A percentile compares a stretch with the other conserved stretches of the same genome.
Conservation (phyloP, 2,113 vertebrate genomes). For the Lophura nycthemera region DNA sequence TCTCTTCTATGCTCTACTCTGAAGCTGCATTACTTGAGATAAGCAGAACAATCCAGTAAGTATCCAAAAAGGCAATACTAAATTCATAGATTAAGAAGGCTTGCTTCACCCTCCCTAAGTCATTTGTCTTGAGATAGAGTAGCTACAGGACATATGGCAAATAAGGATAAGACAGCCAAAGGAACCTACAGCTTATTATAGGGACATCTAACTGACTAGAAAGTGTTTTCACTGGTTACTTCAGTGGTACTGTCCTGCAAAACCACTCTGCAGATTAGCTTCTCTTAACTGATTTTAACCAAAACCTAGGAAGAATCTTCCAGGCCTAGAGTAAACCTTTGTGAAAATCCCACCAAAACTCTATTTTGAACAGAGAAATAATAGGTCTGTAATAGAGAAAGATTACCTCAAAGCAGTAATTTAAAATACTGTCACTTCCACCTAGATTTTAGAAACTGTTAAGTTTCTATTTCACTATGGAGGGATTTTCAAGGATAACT, state of each 20-base stretch:
- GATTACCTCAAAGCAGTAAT: not conserved
- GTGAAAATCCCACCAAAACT: not conserved
- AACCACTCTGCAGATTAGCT: not conserved
- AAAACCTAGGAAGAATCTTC: not conserved
- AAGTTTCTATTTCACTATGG: not conserved
- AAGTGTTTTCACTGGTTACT: not conserved
- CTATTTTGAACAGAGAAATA: not conserved
- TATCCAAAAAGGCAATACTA: slow-evolving; percentile 33
- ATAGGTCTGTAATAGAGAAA: not conserved
- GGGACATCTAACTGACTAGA: not conserved
- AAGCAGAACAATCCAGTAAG: slow-evolving; percentile 34
- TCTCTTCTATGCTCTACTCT: not conserved
- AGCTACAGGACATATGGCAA: not conserved
- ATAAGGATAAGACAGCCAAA: slow-evolving; percentile 21
- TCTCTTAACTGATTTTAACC: not conserved
- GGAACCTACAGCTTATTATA: not conserved
- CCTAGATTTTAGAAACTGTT: not conserved
- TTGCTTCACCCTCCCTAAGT: slow-evolving; percentile 22
- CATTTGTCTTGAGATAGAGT: slow-evolving; percentile 30
- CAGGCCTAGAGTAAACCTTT: not conserved
- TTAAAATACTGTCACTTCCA: not conserved
- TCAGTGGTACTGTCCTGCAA: not conserved
- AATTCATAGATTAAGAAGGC: slow-evolving; percentile 18
- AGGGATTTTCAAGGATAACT: not conserved
- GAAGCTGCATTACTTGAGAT: slow-evolving; percentile 42